Evolutionary conservation across 2,797 vertebrate genomes (phyloP).

Genomic region (Tauraco hartlaubi): DNA sequence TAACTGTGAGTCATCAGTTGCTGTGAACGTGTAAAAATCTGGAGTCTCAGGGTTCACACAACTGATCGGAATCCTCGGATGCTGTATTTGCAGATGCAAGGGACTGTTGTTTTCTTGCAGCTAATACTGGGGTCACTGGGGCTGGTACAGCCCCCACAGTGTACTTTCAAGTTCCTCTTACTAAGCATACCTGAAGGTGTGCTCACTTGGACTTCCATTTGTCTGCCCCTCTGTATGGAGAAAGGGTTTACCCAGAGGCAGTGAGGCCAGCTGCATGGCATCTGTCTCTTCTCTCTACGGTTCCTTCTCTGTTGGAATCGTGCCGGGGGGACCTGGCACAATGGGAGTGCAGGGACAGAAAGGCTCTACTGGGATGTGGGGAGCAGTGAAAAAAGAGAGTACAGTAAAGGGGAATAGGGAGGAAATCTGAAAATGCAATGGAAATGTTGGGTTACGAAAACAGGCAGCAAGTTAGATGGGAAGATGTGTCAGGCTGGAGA

Average conservation of each 20-base stretch:
- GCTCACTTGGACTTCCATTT: neutral
- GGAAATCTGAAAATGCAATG: neutral
- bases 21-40: neutral
- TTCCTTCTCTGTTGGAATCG: neutral
- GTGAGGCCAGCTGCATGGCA: accelerated
- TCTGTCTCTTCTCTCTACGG: accelerated
- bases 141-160: neutral
- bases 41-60: neutral
- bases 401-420: neutral
- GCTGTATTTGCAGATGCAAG: neutral
- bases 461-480: neutral
- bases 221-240: neutral
- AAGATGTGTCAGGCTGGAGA: neutral
- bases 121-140: neutral
- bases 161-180: neutral
- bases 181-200: neutral
- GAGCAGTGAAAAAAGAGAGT: neutral
- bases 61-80: neutral
- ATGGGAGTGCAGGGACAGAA: neutral
- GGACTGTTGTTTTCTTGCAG: neutral
- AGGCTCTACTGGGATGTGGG: neutral
- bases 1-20: neutral
- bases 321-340: accelerated
- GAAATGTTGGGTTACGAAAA: neutral
- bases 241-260: neutral